Conservation (phyloP, 2,113 vertebrate species). For the Drymodes brunneopygia region DNA sequence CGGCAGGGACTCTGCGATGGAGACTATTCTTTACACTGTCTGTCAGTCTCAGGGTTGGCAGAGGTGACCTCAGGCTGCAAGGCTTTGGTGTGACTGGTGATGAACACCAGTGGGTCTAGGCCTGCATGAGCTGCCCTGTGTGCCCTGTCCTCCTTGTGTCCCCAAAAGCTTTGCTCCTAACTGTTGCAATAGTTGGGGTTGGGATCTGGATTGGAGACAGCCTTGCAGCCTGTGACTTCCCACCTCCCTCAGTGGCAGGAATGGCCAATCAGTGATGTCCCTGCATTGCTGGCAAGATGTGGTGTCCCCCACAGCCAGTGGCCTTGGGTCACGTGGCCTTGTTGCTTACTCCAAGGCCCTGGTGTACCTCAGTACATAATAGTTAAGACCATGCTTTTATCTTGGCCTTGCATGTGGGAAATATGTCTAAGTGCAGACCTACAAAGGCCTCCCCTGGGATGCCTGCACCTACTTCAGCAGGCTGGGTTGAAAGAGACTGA, state of each 20-base stretch:
- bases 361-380: background rate
- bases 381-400: background rate
- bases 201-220: background rate
- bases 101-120: background rate
- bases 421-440: background rate
- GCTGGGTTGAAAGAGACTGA: background rate
- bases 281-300: background rate
- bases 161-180: background rate
- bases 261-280: background rate
- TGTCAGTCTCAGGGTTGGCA: background rate
- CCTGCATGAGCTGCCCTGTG: background rate
- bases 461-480: background rate
- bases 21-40: background rate
- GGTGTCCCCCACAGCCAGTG: accelerated
- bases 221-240: background rate
- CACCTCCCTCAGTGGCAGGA: background rate
- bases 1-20: accelerated
- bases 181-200: background rate
- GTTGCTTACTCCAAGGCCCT: background rate
- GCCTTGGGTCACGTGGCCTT: background rate
- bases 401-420: background rate
- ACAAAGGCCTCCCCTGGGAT: background rate
- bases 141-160: background rate
- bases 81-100: background rate
- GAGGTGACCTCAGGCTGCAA: background rate